A percentile compares a stretch with the other conserved stretches of the same genome.
phyloP scores from a whole-genome alignment of 2,113 vertebrate genomes.

The Rhinolophus ferrumequinum region DNA sequence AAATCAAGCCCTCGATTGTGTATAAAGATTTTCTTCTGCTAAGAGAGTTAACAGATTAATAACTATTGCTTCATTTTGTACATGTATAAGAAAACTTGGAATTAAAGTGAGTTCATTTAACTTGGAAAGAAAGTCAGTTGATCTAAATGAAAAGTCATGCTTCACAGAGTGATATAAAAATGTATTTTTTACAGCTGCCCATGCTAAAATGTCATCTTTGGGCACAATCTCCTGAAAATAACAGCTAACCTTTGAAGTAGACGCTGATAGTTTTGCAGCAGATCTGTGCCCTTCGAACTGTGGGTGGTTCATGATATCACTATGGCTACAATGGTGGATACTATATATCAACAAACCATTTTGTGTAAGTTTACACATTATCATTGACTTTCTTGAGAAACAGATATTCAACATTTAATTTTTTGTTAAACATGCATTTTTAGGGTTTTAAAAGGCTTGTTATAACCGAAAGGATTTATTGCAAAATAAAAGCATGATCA shows the following conservation, averaged over 20 bases:
- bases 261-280: not conserved
- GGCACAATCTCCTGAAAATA: not conserved
- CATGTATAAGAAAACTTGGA: not conserved
- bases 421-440: conserved; percentile 11
- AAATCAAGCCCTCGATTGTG: not conserved
- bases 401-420: conserved; percentile 6
- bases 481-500: not conserved
- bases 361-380: not conserved
- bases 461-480: not conserved
- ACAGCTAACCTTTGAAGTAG: not conserved
- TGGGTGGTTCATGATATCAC: not conserved
- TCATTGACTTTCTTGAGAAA: not conserved
- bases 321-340: not conserved
- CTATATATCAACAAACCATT: not conserved
- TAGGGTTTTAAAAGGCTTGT: not conserved
- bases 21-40: not conserved
- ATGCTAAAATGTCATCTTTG: not conserved
- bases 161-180: not conserved
- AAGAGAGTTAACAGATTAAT: conserved; percentile 13
- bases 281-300: not conserved
- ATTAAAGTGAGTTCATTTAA: conserved; percentile 20
- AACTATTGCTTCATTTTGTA: not conserved
- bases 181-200: not conserved
- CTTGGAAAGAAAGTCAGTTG: not conserved
- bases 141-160: conserved; percentile 34